Conservation (phyloP, 92 coral and sea anemone genomes). For the Meandrina meandrites region DNA sequence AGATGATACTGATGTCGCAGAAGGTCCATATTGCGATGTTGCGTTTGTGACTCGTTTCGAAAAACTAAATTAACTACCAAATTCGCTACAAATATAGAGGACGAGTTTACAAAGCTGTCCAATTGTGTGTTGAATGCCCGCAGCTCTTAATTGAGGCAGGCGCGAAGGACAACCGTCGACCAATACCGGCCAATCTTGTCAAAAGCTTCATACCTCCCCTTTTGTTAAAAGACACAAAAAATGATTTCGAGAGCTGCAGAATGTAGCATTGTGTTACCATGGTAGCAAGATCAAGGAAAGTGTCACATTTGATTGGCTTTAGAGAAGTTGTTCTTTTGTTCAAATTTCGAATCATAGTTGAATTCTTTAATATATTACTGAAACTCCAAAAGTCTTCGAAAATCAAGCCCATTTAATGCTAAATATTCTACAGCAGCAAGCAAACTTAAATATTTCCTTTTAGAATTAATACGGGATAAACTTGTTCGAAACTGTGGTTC, state of each 20-base stretch:
- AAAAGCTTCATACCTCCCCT: constrained; percentile 18
- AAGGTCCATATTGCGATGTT: constrained; percentile 30
- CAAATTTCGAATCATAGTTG: not conserved
- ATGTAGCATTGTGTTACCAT: constrained; percentile 27
- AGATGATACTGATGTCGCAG: constrained; percentile 29
- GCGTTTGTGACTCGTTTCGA: constrained; percentile 24
- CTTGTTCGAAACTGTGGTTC: not conserved
- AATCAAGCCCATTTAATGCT: not conserved
- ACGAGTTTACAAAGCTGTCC: constrained; percentile 50
- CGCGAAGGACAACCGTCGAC: constrained; percentile 25
- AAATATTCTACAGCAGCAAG: not conserved
- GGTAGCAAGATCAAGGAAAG: not conserved
- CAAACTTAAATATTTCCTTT: not conserved
- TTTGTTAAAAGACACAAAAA: constrained; percentile 38
- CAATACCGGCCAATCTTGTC: constrained; percentile 31
- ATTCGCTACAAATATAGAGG: constrained; percentile 30
- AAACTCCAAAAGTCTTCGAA: not conserved
- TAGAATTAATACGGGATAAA: not conserved
- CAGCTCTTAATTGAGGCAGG: constrained; percentile 37
- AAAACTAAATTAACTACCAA: constrained; percentile 28
- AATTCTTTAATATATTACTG: not conserved
- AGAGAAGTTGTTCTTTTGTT: not conserved
- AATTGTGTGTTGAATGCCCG: constrained; percentile 51
- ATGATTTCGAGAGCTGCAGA: constrained; percentile 9
- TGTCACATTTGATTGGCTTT: not conserved